Percentiles rank a stretch among this genome's conserved stretches.
phyloP scores from a whole-genome alignment of 2,888 invertebrate genomes.

The Brachypterus glaber region DNA sequence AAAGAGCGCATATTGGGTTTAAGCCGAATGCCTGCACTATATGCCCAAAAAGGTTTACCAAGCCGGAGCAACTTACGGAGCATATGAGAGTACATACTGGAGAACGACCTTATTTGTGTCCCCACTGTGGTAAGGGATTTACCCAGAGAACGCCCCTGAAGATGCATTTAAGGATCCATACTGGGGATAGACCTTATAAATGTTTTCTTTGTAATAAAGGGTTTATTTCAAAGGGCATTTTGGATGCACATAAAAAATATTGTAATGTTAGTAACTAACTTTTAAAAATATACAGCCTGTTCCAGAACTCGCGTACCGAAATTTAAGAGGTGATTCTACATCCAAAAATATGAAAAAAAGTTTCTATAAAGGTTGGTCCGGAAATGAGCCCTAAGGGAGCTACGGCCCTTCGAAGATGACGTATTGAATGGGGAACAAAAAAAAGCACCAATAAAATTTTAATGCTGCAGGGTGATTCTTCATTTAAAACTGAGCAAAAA shows the following conservation, averaged over 20 bases:
- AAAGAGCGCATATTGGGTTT: constrained; percentile 38
- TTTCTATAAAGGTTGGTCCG: too few species aligned
- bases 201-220: constrained; percentile 46
- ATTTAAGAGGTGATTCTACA: too few species aligned
- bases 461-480: too few species aligned
- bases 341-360: too few species aligned
- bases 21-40: constrained; percentile 31
- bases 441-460: too few species aligned
- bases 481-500: too few species aligned
- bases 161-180: constrained; percentile 38
- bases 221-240: constrained; percentile 43
- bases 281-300: too few species aligned
- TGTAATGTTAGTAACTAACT: too few species aligned
- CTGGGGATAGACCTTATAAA: constrained; percentile 45
- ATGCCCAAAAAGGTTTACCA: constrained; percentile 33
- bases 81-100: constrained; percentile 32
- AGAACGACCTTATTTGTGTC: constrained; percentile 30
- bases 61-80: constrained; percentile 28
- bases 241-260: constrained; percentile 38
- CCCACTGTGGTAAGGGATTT: constrained; percentile 28
- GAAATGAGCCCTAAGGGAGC: too few species aligned
- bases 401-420: too few species aligned
- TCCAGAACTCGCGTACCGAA: too few species aligned
- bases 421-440: too few species aligned
- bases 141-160: constrained; percentile 30